Conservation (phyloP, 2,888 invertebrate species). For the Thecocarcelia acutangulata region DNA sequence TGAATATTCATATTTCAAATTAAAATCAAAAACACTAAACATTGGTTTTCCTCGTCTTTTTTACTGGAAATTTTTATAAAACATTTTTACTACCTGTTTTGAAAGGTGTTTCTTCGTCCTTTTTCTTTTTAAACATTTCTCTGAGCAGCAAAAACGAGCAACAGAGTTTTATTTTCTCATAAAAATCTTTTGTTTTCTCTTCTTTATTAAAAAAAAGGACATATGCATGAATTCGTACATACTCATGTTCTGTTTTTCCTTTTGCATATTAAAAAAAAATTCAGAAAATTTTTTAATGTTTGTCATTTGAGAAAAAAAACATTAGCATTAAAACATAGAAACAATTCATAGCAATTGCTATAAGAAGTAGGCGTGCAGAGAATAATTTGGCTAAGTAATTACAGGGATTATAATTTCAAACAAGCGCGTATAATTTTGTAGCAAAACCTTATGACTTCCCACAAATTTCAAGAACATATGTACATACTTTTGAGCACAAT, state of each 20-base stretch:
- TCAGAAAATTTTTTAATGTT: constrained; percentile 10
- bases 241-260: constrained; percentile 6
- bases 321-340: constrained; percentile 27
- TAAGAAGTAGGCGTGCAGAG: constrained; percentile 40
- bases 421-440: constrained; percentile 15
- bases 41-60: constrained; percentile 43
- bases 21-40: constrained; percentile 47
- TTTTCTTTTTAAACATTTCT: constrained; percentile 23
- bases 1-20: constrained; percentile 65
- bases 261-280: constrained; percentile 32
- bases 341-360: constrained; percentile 27
- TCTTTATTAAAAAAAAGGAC: constrained; percentile 28
- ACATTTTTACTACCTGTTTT: constrained; percentile 59
- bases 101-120: constrained; percentile 64
- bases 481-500: no score
- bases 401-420: constrained; percentile 61
- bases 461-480: background rate
- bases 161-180: constrained; percentile 56
- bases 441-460: constrained; percentile 25
- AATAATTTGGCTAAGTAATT: constrained; percentile 48
- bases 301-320: constrained; percentile 16
- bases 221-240: background rate
- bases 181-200: constrained; percentile 40
- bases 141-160: constrained; percentile 24
- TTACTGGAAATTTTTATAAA: constrained; percentile 17